phyloP scores from a whole-genome alignment of 1,140 invertebrate species.

The Xylocopa sonorina region DNA sequence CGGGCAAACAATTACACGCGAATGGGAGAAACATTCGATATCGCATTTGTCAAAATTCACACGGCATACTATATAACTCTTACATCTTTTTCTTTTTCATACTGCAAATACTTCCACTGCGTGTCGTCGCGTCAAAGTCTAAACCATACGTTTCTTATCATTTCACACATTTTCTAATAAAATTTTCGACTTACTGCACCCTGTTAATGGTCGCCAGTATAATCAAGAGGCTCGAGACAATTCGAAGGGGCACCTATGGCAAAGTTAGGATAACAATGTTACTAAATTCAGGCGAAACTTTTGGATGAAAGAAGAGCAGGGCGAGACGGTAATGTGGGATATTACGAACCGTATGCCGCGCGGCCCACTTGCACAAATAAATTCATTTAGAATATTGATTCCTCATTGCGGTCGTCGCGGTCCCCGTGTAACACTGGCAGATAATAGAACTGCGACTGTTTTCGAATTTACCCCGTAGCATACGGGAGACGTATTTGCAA shows the following conservation, averaged over 20 bases:
- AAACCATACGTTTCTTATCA: too few species aligned
- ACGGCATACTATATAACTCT: too few species aligned
- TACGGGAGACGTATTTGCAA: slow-evolving; percentile 19
- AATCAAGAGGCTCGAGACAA: background rate
- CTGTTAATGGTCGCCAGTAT: background rate
- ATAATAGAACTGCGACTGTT: slow-evolving; percentile 49
- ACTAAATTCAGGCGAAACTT: slow-evolving; percentile 1
- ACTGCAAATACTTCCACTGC: too few species aligned
- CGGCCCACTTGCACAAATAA: slow-evolving; percentile 40
- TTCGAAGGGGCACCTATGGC: background rate
- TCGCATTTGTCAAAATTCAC: background rate
- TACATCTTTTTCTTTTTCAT: too few species aligned
- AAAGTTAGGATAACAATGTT: background rate
- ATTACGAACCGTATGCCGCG: background rate
- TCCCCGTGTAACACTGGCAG: slow-evolving; percentile 16
- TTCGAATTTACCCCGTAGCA: slow-evolving; percentile 42
- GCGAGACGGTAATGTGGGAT: slow-evolving; percentile 1
- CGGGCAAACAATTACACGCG: background rate
- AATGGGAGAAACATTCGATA: background rate
- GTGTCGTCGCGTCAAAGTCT: too few species aligned
- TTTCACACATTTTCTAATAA: too few species aligned
- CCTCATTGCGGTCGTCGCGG: slow-evolving; percentile 33
- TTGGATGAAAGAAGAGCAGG: background rate
- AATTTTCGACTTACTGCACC: too few species aligned
- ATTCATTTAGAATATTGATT: slow-evolving; percentile 56